Base-by-base conservation (phyloP, 1,140 invertebrate genomes). In the Pseudomyrmex gracilis region DNA sequence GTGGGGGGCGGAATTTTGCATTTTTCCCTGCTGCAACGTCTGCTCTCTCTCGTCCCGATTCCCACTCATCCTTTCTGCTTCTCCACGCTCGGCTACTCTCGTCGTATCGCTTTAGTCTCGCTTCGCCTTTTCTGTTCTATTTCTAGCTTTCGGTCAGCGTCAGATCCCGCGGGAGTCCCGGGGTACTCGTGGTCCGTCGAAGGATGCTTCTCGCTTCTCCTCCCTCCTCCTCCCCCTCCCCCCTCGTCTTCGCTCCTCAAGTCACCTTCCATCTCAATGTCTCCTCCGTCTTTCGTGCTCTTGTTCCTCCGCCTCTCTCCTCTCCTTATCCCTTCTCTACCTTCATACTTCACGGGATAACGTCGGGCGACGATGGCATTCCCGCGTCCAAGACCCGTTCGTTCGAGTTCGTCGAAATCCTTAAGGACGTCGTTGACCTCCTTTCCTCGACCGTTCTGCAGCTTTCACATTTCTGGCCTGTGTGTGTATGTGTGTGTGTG, bases 391-490 rank as follows among this genome's bases (percentile, higher is more conserved):
- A 85, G 86, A 90, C 87, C 85, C 90, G 87, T 90, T 91, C 88
- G 89, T 87, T 86, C 88, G 89, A 89, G 90, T 92, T 90, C 89
- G 91, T 91, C 91, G 91, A 92, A 91, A 92, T 90, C 91, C 90
- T 92, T 91, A 91, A 93, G 92, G 89, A 92, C 90, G 86, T 93
- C 89, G 90, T 93, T 93, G 93, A 93, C 92, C 93, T 92, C 90
- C 73, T 92, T 93, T 87, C 76, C 84, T 61, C 76, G 77, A 53
- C 34, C 82, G 83, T 83, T 85, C 86, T 68, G 77, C 74, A 85
- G 63, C 89, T 84, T 77, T 74, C 73, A 86, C 80, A 80, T 87
- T 87, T 89, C 84, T 74, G 77, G 73, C n/a, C 67, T 68, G 51
- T 60, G 51, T 24, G 45, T 34, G 5, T 34, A 2, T 34, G 5